These are phyloP conservation scores for Leptinotarsa rubiginosa DNA, from an alignment of 2,888 invertebrate genomes.

Conservation along the genomic window DNA sequence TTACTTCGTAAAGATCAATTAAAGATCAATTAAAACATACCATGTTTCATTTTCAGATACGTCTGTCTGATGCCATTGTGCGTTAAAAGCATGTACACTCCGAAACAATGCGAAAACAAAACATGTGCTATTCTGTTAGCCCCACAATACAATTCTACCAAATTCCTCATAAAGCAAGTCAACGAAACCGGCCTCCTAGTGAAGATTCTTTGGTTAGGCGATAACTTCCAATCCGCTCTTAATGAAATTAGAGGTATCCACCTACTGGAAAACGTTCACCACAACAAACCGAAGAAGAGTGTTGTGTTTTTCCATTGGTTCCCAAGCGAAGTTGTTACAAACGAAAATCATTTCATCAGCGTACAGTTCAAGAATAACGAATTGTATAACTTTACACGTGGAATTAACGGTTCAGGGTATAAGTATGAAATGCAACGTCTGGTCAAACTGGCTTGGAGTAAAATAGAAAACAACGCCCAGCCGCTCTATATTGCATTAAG, in stretches of 20 bases:
- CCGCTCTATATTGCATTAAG: constrained; percentile 68
- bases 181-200: constrained; percentile 71
- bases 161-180: constrained; percentile 73
- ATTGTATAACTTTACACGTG: constrained; percentile 58
- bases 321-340: constrained; percentile 73
- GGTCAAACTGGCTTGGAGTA: constrained; percentile 75
- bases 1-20: too few species aligned
- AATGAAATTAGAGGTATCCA: constrained; percentile 62
- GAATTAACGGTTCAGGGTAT: constrained; percentile 65
- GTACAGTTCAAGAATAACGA: constrained; percentile 77
- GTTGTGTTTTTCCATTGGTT: constrained; percentile 76
- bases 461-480: constrained; percentile 69
- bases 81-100: constrained; percentile 71
- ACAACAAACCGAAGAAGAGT: constrained; percentile 48
- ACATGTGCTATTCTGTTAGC: constrained; percentile 69
- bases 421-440: constrained; percentile 77
- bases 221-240: constrained; percentile 67
- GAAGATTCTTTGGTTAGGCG: constrained; percentile 78
- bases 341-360: constrained; percentile 66
- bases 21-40: too few species aligned
- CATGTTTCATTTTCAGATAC: constrained; percentile 59
- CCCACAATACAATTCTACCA: constrained; percentile 67
- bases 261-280: constrained; percentile 25
- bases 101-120: constrained; percentile 67
- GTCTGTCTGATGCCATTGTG: constrained; percentile 67